Conservation (phyloP, 2,113 vertebrate genomes). For the Menidia beryllina region DNA sequence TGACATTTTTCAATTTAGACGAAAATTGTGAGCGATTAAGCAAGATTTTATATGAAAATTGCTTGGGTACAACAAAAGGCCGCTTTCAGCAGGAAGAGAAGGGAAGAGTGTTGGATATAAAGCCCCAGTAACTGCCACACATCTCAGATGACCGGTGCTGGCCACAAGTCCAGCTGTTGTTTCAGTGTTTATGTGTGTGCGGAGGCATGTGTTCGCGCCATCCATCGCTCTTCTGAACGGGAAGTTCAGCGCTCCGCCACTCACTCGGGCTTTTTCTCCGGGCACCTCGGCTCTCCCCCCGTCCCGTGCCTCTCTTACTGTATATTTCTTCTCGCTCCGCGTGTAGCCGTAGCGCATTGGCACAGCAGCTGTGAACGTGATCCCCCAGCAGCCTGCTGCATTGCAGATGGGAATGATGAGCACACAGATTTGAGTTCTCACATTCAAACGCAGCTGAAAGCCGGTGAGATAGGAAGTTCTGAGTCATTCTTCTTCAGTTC, state of each 20-base stretch:
- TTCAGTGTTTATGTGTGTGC: background rate
- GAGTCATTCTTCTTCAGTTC: constrained; percentile 57
- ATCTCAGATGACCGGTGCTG: constrained; percentile 48
- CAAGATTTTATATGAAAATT: constrained; percentile 16
- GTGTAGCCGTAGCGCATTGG: constrained; percentile 57
- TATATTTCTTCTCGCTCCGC: constrained; percentile 33
- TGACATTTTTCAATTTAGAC: constrained; percentile 26
- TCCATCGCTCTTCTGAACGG: constrained; percentile 36
- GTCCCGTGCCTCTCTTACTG: background rate
- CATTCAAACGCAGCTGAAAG: constrained; percentile 63
- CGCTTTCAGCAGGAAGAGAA: constrained; percentile 26
- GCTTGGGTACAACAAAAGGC: constrained; percentile 38
- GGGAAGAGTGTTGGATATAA: constrained; percentile 24
- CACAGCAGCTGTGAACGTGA: constrained; percentile 64
- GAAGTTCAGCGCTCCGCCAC: constrained; percentile 48
- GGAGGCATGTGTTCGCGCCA: background rate
- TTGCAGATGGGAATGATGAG: constrained; percentile 79
- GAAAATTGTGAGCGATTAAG: too few species aligned
- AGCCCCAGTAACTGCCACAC: constrained; percentile 36
- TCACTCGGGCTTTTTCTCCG: constrained; percentile 6
- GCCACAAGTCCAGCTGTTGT: constrained; percentile 46
- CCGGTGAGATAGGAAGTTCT: constrained; percentile 14
- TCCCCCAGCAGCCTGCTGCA: constrained; percentile 75
- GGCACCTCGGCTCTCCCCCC: constrained; percentile 4
- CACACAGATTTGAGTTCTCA: constrained; percentile 64